Percentiles rank a stretch among this genome's conserved stretches.
Conservation (phyloP, 2,113 vertebrate species). For the Lucifuga dentata region DNA sequence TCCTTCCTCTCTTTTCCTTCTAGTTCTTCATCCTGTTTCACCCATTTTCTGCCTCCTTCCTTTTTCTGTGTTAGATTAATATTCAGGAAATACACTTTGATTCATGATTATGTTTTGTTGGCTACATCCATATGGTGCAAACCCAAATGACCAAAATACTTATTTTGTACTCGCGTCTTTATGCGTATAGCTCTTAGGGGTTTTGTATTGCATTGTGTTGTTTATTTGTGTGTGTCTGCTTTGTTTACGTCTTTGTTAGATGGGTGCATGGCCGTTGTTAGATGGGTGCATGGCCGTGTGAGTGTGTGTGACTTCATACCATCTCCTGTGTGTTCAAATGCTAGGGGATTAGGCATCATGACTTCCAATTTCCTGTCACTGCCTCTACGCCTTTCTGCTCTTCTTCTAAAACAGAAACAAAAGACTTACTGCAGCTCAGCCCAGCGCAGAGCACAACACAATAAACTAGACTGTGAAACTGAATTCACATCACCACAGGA, state of each 20-base stretch:
- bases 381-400: conserved; percentile 56
- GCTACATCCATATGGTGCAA: too few species aligned
- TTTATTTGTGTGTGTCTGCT: conserved; percentile 1
- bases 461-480: conserved; percentile 62
- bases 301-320: conserved; percentile 33
- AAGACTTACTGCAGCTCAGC: conserved; percentile 32
- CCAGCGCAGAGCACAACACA: conserved; percentile 51
- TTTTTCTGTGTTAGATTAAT: conserved; percentile 36
- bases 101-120: conserved; percentile 52
- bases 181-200: background rate
- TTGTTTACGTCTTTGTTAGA: conserved; percentile 34
- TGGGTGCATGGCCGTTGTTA: conserved; percentile 6
- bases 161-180: conserved; percentile 22
- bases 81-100: conserved; percentile 39
- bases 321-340: conserved; percentile 62
- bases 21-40: conserved; percentile 13
- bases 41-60: background rate
- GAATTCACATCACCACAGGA: conserved; percentile 62
- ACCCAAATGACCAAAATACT: conserved; percentile 23
- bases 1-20: conserved; percentile 17
- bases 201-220: background rate
- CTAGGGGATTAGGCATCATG: conserved; percentile 66
- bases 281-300: conserved; percentile 14
- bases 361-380: conserved; percentile 69
- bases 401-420: conserved; percentile 48